Conservation (phyloP, 1,140 invertebrate species). For the Campoletis sonorensis region DNA sequence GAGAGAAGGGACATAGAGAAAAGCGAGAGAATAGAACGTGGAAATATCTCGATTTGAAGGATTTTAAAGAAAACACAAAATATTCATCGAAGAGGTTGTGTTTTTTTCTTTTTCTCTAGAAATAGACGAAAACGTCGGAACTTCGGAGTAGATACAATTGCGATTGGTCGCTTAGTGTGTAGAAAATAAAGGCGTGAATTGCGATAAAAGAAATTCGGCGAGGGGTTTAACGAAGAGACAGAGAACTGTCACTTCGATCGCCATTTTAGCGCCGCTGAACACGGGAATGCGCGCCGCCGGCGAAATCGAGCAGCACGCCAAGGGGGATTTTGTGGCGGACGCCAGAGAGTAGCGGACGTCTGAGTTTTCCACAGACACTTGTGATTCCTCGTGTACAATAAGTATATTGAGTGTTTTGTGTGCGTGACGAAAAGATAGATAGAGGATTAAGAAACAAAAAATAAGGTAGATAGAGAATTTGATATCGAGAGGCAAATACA, state of each 20-base stretch:
- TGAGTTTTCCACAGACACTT: slow-evolving; percentile 30
- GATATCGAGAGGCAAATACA: background rate
- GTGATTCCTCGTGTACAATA: slow-evolving; percentile 25
- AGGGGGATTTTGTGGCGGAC: slow-evolving; percentile 24
- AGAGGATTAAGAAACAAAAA: background rate
- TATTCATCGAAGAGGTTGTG: background rate
- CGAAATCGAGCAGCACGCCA: slow-evolving; percentile 54
- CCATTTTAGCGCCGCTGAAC: slow-evolving; percentile 72
- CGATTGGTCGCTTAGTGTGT: background rate
- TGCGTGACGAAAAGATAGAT: background rate
- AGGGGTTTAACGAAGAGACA: slow-evolving; percentile 44
- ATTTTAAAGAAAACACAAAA: background rate
- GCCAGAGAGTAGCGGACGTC: slow-evolving; percentile 28
- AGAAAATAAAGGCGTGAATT: background rate
- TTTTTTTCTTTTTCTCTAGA: too few relatives aligned
- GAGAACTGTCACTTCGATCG: slow-evolving; percentile 74
- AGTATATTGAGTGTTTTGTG: background rate
- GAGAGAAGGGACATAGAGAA: background rate
- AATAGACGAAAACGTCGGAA: too few relatives aligned
- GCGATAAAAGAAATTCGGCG: slow-evolving; percentile 36
- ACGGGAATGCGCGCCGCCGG: slow-evolving; percentile 70
- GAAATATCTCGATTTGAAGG: background rate
- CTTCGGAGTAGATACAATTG: too few relatives aligned
- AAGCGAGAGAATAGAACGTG: background rate
- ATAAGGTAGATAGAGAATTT: slow-evolving; percentile 22